Base-by-base conservation (phyloP, 2,113 vertebrate species). In the Trichechus manatus region DNA sequence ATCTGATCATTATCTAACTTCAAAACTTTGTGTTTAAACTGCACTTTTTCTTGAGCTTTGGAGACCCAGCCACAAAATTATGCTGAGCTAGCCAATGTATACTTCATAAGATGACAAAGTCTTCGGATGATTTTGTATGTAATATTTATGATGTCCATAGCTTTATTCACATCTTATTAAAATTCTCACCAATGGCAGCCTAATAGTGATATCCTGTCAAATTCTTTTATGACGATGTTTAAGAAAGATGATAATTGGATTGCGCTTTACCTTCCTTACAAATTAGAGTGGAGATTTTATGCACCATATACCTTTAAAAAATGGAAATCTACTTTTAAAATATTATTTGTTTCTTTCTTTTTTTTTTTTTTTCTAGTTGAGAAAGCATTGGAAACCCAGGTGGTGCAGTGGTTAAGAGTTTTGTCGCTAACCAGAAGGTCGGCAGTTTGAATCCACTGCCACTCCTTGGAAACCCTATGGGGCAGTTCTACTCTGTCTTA, bases 281-380 rank as follows among this genome's bases (percentile, higher is more conserved):
- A 66, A 27, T 47, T 33, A 95, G 63, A 75, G 31, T 19, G 90
- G 9, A 79, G 74, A 61, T 15, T 91, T 50, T 89, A 91, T 50
- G 6, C 8, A 88, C 14, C n/a, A 70, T 42, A 36, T n/a, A 93
- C 4, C 36, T 94, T 78, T 64, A 66, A 88, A 88, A 95, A 79
- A 72, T 42, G 6, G 5, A 64, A 92, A 50, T 47, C 10, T 89
- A 64, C 29, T 72, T 96, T 83, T 90, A 53, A 79, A 93, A 72
- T 75, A 22, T 89, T 15, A 87, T 87, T 85, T 93, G 27, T 89
- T 94, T 25, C 25, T 68, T 92, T 83, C 95, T 86, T 79, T 39
- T 39, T 39, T 39, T 39, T 39, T 39, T 39, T 39, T 39, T 39
- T 39, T 39, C 39, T 3, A 39, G 39, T 39, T 39, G 39, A 39